Conservation (phyloP, 2,888 invertebrate genomes). For the Diaphora mendica region DNA sequence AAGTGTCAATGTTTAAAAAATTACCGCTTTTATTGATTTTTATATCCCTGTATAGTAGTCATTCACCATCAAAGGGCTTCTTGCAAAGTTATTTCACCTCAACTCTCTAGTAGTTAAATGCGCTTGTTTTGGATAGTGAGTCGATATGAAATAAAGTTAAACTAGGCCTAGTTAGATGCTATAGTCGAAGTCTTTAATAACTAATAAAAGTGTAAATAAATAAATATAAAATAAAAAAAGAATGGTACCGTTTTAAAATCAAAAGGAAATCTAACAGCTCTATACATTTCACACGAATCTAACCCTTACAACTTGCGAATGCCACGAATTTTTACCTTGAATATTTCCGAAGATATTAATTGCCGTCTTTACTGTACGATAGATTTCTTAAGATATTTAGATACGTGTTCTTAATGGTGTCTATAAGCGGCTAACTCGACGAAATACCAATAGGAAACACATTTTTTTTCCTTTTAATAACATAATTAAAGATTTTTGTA, state of each 20-base stretch:
- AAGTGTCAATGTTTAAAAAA: no score
- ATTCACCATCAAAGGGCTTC: not conserved
- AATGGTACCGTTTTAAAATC: not conserved
- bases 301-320: constrained; percentile 65
- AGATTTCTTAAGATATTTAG: constrained; percentile 75
- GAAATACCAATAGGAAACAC: constrained; percentile 70
- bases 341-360: constrained; percentile 75
- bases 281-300: constrained; percentile 39
- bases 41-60: no score
- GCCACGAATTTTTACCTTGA: constrained; percentile 72
- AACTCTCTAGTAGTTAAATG: no score
- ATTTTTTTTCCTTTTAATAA: constrained; percentile 75
- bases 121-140: no score
- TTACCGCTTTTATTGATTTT: no score
- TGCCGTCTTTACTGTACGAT: constrained; percentile 70
- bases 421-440: constrained; percentile 63
- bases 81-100: no score
- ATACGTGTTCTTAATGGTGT: constrained; percentile 75
- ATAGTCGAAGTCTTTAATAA: not conserved
- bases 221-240: not conserved
- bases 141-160: no score
- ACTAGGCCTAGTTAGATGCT: no score
- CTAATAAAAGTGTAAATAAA: not conserved
- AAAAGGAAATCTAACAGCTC: constrained; percentile 53
- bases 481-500: constrained; percentile 68